Percentiles rank a stretch among this genome's conserved stretches.
Conservation (phyloP, 2,113 vertebrate genomes). For the Sceloporus undulatus region DNA sequence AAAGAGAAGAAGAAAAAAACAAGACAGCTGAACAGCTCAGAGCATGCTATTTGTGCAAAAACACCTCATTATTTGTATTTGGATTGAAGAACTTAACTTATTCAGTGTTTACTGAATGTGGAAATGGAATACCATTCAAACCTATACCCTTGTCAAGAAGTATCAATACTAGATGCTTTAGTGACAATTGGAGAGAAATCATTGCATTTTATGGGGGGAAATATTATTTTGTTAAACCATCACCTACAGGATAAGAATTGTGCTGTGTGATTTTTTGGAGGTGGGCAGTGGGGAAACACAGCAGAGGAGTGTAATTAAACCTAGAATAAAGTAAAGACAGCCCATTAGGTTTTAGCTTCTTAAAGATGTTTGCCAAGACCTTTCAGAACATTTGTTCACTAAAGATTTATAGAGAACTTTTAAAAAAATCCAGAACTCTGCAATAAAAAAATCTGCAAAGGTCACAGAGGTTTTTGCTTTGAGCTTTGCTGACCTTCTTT, state of each 20-base stretch:
- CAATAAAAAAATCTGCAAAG: slow-evolving; percentile 51
- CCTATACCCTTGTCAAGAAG: not conserved
- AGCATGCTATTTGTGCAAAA: not conserved
- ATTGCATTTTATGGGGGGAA: slow-evolving; percentile 1
- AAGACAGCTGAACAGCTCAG: not conserved
- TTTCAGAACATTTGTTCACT: slow-evolving; percentile 63
- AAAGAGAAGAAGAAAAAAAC: not conserved
- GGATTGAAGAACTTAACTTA: not conserved
- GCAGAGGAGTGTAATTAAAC: slow-evolving; percentile 36
- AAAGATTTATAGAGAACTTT: slow-evolving; percentile 62
- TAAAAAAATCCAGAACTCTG: slow-evolving; percentile 40
- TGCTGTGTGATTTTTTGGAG: not conserved
- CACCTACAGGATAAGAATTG: slow-evolving; percentile 13
- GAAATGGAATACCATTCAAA: not conserved
- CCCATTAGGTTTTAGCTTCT: slow-evolving; percentile 50
- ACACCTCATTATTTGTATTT: not conserved
- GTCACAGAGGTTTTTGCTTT: slow-evolving; percentile 58
- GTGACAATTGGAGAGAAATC: too few species aligned
- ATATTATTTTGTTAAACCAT: not conserved
- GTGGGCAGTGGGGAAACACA: not conserved
- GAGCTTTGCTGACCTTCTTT: slow-evolving; percentile 49
- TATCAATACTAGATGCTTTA: not conserved
- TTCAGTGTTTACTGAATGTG: not conserved
- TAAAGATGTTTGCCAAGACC: slow-evolving; percentile 61
- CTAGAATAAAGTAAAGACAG: slow-evolving; percentile 34